Conservation (phyloP, 2,113 vertebrate genomes). For the Rhynchomys soricoides region DNA sequence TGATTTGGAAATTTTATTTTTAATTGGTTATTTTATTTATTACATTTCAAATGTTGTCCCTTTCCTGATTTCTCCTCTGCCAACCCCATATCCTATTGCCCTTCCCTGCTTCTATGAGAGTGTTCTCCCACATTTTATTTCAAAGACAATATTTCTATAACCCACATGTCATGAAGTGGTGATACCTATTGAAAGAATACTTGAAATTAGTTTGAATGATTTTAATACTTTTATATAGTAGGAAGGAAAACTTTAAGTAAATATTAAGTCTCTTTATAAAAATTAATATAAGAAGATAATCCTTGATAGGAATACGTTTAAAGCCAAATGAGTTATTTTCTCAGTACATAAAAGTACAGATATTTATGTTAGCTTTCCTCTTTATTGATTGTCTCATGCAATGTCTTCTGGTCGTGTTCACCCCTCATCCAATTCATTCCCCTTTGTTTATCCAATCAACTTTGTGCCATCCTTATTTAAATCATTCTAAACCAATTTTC, state of each 20-base stretch:
- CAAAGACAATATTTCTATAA: neutral
- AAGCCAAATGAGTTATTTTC: neutral
- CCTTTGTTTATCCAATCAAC: neutral
- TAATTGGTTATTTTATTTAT: no score
- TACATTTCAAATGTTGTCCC: no score
- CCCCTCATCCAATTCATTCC: neutral
- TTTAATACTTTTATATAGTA: neutral
- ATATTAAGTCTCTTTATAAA: slow-evolving; percentile 7
- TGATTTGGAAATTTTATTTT: neutral
- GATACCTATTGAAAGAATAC: neutral
- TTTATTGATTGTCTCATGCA: neutral
- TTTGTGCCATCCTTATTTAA: neutral
- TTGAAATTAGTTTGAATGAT: neutral
- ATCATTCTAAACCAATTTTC: neutral
- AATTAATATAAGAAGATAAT: neutral
- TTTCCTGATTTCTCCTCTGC: no score
- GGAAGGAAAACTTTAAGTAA: neutral
- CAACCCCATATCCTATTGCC: no score
- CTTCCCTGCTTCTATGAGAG: no score
- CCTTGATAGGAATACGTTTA: neutral
- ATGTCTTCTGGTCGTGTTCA: neutral
- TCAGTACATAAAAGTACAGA: neutral
- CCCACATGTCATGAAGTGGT: neutral
- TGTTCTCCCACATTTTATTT: neutral
- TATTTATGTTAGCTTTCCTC: neutral